phyloP scores from a whole-genome alignment of 2,888 invertebrate species.

The Drosophila lacicola region DNA sequence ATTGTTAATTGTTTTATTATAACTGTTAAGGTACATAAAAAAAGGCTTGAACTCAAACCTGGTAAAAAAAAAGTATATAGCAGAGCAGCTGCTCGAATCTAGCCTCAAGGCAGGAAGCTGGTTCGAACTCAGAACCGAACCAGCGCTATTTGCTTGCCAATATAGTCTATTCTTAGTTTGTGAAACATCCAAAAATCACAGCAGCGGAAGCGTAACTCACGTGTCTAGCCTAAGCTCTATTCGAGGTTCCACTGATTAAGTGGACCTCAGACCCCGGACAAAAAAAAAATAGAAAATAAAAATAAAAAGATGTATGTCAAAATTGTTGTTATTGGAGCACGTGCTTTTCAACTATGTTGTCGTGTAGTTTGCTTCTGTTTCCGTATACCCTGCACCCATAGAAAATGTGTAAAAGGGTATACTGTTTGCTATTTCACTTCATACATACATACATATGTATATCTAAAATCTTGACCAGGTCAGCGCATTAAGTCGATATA shows the following conservation, averaged over 20 bases:
- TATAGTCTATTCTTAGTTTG: background rate
- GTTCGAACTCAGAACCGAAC: too few species aligned
- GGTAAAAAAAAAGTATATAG: too few species aligned
- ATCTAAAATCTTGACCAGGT: too few species aligned
- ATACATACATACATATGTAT: too few species aligned
- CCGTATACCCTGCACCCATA: background rate
- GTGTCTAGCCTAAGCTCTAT: conserved; percentile 12
- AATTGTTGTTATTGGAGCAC: conserved; percentile 33
- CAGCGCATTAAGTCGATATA: too few species aligned
- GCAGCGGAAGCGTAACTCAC: conserved; percentile 12
- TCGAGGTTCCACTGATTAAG: conserved; percentile 28
- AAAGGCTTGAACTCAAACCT: too few species aligned
- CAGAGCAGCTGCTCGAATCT: too few species aligned
- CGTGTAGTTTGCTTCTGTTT: background rate
- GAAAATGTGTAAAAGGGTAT: background rate
- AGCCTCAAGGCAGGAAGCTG: too few species aligned
- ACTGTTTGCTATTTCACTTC: too few species aligned
- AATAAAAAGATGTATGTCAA: background rate
- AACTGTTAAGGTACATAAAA: too few species aligned
- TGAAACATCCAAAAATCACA: background rate
- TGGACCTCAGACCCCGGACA: conserved; percentile 28
- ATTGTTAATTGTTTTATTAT: too few species aligned
- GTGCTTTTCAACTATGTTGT: conserved; percentile 28
- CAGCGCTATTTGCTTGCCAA: background rate
- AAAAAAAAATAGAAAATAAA: background rate